Percentiles rank a stretch among this genome's conserved stretches.
phyloP scores from a whole-genome alignment of 2,797 vertebrate species.

The Rousettus madagascariensis region DNA sequence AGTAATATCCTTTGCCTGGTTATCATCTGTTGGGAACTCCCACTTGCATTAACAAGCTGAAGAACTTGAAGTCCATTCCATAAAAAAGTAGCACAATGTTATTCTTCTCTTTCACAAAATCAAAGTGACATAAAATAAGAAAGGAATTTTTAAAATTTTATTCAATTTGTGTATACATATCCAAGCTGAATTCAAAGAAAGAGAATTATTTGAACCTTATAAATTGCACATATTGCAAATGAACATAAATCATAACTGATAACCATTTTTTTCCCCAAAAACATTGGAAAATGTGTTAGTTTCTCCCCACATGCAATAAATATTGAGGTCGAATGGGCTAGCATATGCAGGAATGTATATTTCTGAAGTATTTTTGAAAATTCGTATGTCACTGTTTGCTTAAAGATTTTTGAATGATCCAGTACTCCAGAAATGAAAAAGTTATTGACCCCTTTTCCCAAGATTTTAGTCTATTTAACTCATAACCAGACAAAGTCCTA shows the following conservation, averaged over 20 bases:
- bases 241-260: not conserved
- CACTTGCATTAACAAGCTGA: not conserved
- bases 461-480: not conserved
- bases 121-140: not conserved
- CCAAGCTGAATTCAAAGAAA: not conserved
- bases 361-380: not conserved
- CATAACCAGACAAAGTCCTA: not conserved
- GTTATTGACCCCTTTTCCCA: not conserved
- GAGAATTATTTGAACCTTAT: not conserved
- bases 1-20: not conserved
- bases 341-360: not conserved
- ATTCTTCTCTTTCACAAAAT: not conserved
- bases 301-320: not conserved
- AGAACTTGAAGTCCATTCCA: not conserved
- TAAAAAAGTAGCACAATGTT: not conserved
- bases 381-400: no score
- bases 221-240: not conserved
- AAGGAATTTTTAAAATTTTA: not conserved
- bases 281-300: not conserved
- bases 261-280: not conserved
- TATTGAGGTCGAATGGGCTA: not conserved
- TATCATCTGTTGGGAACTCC: not conserved
- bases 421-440: not conserved
- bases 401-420: not conserved
- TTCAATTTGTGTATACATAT: not conserved